Evolutionary conservation across 2,888 invertebrate species (phyloP), one percentile per base, ranked within the genome.

Genomic region (Dascillus cervinus): DNA sequence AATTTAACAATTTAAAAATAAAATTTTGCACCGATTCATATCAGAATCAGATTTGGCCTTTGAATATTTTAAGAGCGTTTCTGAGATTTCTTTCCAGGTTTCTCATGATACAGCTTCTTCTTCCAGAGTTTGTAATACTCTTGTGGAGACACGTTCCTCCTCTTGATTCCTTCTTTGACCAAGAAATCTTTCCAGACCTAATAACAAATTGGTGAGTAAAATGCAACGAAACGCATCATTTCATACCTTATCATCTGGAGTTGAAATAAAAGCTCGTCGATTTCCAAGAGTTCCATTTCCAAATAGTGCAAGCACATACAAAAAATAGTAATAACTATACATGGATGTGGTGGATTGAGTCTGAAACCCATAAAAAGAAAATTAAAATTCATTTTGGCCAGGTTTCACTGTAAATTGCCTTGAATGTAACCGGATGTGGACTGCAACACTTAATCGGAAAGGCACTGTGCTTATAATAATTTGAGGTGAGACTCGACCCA

Each of bases 371-470:
- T n/a, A n/a, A n/a, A n/a, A n/a, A n/a, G n/a, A n/a, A n/a, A n/a
- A n/a, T n/a, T n/a, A n/a, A n/a, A n/a, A n/a, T n/a, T n/a, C n/a
- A n/a, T n/a, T n/a, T n/a, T n/a, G n/a, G n/a, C n/a, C n/a, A n/a
- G n/a, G n/a, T n/a, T n/a, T n/a, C n/a, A n/a, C n/a, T n/a, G n/a
- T n/a, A n/a, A n/a, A n/a, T n/a, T 51, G 64, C 66, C 44, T 63
- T 66, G 45, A 72, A 73, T 13, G 71, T 69, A 4, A 74, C 61
- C 1, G 69, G 63, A 38, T 57, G 45, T 8, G 64, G 52, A 28
- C 74, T 73, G 43, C 73, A 74, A 53, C 73, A 74, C 25, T 64
- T 62, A 26, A 62, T 51, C 3, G 70, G 71, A 55, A 65, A 71
- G 13, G 72, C 36, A 23, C 70, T 69, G 33, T 58, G 56, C 31